Evolutionary conservation across 2,888 invertebrate species (phyloP), one percentile per base, ranked within the genome.

Genomic region (Ectropis crepuscularia): DNA sequence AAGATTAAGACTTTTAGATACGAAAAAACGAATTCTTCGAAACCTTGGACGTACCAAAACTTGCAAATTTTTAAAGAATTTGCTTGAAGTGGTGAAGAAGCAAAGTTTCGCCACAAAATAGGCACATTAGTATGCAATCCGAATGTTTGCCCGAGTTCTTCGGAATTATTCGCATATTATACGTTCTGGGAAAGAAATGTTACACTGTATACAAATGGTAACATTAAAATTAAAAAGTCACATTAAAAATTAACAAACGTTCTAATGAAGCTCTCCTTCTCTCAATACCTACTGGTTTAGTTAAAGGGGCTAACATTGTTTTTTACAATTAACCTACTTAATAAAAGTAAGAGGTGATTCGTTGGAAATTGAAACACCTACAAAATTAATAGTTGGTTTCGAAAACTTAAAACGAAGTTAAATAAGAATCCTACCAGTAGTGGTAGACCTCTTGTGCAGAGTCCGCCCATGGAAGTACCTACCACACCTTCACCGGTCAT

Each of bases 51-150:
- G 37, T 50, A 37, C 5, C 39, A 38, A 38, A 11, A 37, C n/a
- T 37, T 53, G 8, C 10, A 0, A 43, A 8, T 43, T 58, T 58
- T 58, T 58, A 16, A 50, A 61, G 55, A 50, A 50, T 39, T 51
- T 36, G 39, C 54, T 43, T 54, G 11, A 45, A 54, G 38, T 38
- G 43, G 28, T 28, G 50, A 39, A 63, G 53, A 51, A 53, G 54
- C 58, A 53, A 58, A 46, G 64, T 61, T 54, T 67, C 53, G 49
- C 38, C 50, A 46, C 55, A 42, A 48, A 53, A 49, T 55, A 46
- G 49, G 39, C 39, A 63, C 65, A 71, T 71, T 65, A 67, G 71
- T 69, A 71, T 71, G 67, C 68, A 65, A 67, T 61, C 63, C 53
- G 63, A 64, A 65, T 62, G 57, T 63, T 63, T 65, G 67, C 68